Evolutionary conservation across 1,140 invertebrate species (phyloP).

Genomic region (Drosophila sturtevanti): DNA sequence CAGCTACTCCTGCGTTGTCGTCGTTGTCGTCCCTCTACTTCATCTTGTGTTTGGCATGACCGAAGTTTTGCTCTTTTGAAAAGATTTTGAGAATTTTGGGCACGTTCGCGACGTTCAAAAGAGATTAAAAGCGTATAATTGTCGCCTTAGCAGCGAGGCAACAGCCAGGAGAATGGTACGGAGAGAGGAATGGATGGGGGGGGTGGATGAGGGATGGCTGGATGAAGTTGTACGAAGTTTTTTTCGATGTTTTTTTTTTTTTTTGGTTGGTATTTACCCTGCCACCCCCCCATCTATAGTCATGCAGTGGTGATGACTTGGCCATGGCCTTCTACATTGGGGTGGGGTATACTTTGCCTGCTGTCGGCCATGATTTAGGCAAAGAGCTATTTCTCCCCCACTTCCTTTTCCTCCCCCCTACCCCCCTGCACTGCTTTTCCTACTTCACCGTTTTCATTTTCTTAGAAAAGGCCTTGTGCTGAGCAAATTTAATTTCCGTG

Average conservation of each 20-base stretch:
- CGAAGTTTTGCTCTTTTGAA: constrained; percentile 42
- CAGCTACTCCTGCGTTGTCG: not conserved
- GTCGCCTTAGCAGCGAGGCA: constrained; percentile 70
- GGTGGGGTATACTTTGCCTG: constrained; percentile 11
- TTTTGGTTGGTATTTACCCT: constrained; percentile 31
- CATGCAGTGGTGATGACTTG: constrained; percentile 20
- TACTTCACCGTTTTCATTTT: not conserved
- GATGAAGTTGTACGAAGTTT: constrained; percentile 67
- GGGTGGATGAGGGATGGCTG: not conserved
- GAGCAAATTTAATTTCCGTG: constrained; percentile 81
- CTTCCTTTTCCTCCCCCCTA: constrained; percentile 43
- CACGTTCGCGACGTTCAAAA: constrained; percentile 80
- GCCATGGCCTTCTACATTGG: constrained; percentile 26
- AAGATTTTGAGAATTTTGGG: constrained; percentile 79
- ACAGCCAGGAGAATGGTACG: not conserved
- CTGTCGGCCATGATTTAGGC: constrained; percentile 80
- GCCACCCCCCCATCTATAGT: constrained; percentile 2
- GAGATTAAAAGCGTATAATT: constrained; percentile 82
- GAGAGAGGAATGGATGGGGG: not conserved
- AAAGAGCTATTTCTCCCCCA: constrained; percentile 68
- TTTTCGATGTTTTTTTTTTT: not conserved
- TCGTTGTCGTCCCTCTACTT: not conserved
- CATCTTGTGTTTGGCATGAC: constrained; percentile 38
- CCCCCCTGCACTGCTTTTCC: not conserved
- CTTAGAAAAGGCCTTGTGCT: constrained; percentile 26